Evolutionary conservation across 2,113 vertebrate species (phyloP).

Genomic region (Gasterosteus aculeatus): DNA sequence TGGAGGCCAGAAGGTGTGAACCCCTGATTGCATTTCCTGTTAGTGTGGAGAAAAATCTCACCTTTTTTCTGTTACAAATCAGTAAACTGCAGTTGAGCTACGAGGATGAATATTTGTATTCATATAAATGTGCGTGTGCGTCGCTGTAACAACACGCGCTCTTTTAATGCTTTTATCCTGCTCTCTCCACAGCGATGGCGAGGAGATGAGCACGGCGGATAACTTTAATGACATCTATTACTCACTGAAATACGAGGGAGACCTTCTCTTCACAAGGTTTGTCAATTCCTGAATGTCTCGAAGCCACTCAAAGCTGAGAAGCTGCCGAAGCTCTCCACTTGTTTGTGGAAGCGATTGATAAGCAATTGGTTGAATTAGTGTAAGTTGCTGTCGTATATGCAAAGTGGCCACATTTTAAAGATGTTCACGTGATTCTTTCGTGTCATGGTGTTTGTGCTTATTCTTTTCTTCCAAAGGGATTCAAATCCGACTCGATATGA

Average conservation of each 20-base stretch:
- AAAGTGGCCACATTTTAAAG: neutral
- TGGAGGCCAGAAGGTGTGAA: constrained; percentile 85
- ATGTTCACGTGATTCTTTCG: neutral
- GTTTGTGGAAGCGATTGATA: neutral
- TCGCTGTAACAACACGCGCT: neutral
- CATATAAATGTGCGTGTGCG: neutral
- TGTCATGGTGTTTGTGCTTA: constrained; percentile 2
- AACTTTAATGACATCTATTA: constrained; percentile 87
- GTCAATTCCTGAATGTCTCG: neutral
- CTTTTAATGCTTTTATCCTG: constrained; percentile 23
- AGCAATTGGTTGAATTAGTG: neutral
- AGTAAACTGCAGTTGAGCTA: neutral
- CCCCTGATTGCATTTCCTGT: neutral
- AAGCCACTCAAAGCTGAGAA: neutral
- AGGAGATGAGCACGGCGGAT: constrained; percentile 87
- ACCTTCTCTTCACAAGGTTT: constrained; percentile 96
- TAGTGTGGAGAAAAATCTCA: neutral
- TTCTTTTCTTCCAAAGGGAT: constrained; percentile 74
- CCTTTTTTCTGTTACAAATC: neutral
- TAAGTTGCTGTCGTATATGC: neutral
- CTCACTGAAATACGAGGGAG: constrained; percentile 90
- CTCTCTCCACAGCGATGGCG: constrained; percentile 85
- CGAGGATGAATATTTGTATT: neutral
- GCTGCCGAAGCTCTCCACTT: neutral
- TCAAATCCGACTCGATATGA: constrained; percentile 89